Evolutionary conservation across 2,888 invertebrate genomes (phyloP), one percentile per base, ranked within the genome.

Genomic region (Uropetala carovei): DNA sequence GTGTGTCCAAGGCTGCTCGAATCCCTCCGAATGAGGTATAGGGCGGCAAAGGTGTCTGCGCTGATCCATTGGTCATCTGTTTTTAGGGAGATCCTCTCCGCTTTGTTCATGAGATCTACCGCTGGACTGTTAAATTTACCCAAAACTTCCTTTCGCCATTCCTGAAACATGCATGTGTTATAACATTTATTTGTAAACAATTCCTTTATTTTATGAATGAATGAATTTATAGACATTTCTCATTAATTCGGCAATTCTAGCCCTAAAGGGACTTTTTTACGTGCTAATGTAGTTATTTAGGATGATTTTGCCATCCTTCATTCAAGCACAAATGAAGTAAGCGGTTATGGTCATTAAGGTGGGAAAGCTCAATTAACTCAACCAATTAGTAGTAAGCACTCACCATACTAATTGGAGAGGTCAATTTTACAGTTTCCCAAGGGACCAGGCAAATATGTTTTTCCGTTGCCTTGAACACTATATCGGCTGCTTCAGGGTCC

Each of bases 401-500:
- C 30, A 82, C 56, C 93, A 93, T 93, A 58, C 92, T 91, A 13
- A 93, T 93, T 64, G 89, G 92, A 81, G 93, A 83, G 92, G 92
- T 85, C 18, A 85, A 59, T 60, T 93, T 92, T 16, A 93, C 93
- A 5, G 94, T 93, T 93, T 96, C 96, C 95, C 95, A 96, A 5
- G 95, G 95, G 7, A 95, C 94, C 7, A 96, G 93, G 0, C 94
- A 94, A 57, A 95, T 94, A 3, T 95, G 94, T 93, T 94, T 94
- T 4, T 93, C 92, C 91, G 95, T 94, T 84, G 95, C 94, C 4
- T 94, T 94, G 9, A 96, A 93, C 2, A 95, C 95, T 30, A 96
- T 95, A 92, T 94, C 94, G 0, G 96, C 96, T 0, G 96, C 95
- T 93, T 96, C 96, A 0, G 96, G 96, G 93, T 96, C 96, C 92